Evolutionary conservation across 2,797 vertebrate species (phyloP).

Genomic region (Scolopax rusticola): DNA sequence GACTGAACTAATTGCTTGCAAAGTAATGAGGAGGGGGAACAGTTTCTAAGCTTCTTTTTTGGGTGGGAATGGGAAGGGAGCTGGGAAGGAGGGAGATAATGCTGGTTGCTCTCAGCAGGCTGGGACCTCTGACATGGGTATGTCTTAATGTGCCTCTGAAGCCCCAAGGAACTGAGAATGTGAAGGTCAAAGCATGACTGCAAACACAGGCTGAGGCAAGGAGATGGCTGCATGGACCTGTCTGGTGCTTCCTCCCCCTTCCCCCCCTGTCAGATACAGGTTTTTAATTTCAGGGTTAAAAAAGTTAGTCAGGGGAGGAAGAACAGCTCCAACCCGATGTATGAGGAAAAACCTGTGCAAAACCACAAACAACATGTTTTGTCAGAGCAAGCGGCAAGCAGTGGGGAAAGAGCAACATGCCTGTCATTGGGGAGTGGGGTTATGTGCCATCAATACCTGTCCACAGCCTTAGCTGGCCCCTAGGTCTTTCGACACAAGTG

Average conservation of each 20-base stretch:
- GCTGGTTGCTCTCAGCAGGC: not conserved
- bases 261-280: not conserved
- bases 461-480: not conserved
- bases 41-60: not conserved
- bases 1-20: not conserved
- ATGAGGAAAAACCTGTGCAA: not conserved
- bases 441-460: not conserved
- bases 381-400: not conserved
- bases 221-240: not conserved
- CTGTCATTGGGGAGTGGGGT: not conserved
- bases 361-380: not conserved
- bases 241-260: not conserved
- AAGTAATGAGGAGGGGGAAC: not conserved
- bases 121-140: rapidly evolving
- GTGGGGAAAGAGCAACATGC: not conserved
- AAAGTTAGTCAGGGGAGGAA: not conserved
- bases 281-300: not conserved
- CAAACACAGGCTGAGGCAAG: not conserved
- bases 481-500: not conserved
- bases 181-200: not conserved
- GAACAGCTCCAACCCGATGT: not conserved
- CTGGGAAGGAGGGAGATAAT: not conserved
- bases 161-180: not conserved
- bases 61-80: not conserved
- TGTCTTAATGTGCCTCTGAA: not conserved